Conservation (phyloP, 2,888 invertebrate genomes). For the Germaria angustata region DNA sequence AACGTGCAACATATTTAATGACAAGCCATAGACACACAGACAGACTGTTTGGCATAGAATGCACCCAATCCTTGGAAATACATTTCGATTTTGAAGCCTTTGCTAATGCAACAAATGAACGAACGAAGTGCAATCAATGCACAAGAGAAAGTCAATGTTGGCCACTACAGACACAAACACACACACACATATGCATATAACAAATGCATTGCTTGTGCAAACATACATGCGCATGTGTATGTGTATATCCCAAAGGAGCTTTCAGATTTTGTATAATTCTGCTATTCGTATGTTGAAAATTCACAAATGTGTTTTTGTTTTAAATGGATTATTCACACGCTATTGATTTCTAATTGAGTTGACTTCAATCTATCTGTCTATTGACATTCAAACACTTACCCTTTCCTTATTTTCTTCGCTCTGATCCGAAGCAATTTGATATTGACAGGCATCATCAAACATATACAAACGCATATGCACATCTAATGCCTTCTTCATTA, state of each 20-base stretch:
- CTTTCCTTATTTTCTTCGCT: background rate
- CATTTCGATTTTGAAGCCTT: conserved; percentile 37
- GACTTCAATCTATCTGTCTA: conserved; percentile 77
- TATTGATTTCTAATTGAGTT: conserved; percentile 81
- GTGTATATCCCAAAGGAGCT: conserved; percentile 3
- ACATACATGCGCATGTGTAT: background rate
- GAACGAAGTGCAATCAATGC: conserved; percentile 77
- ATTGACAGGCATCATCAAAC: conserved; percentile 60
- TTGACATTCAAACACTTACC: conserved; percentile 72
- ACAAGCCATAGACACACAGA: conserved; percentile 38
- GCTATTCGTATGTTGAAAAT: conserved; percentile 20
- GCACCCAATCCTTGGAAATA: background rate
- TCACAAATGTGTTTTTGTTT: conserved; percentile 61
- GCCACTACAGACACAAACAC: background rate
- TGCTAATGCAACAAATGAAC: conserved; percentile 68
- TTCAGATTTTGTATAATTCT: conserved; percentile 26
- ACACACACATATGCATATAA: background rate
- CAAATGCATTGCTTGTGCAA: background rate
- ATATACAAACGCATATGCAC: conserved; percentile 22
- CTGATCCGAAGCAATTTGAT: conserved; percentile 38
- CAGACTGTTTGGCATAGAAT: background rate
- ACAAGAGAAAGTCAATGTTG: conserved; percentile 42
- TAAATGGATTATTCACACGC: conserved; percentile 80
- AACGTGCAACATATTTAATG: conserved; percentile 66
- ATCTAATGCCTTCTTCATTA: conserved; percentile 4